These are phyloP conservation scores for Pristionchus japonicus DNA, from an alignment of 2,888 invertebrate species.

Conservation along the genomic window DNA sequence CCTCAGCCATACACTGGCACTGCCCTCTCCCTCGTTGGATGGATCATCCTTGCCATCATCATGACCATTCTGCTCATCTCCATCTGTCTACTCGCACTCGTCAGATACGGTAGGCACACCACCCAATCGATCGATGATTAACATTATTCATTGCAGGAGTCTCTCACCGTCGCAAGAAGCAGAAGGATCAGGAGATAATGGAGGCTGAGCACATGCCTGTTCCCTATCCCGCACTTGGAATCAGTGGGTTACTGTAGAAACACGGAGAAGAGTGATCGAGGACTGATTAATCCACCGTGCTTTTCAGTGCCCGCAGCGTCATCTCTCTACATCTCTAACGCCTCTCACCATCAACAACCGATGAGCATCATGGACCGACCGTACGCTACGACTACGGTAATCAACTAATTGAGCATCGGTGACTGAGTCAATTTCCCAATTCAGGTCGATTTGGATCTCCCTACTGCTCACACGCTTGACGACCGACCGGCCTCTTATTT, in stretches of 20 bases:
- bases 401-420: background rate
- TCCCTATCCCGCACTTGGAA: constrained; percentile 49
- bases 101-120: constrained; percentile 66
- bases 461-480: constrained; percentile 70
- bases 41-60: constrained; percentile 75
- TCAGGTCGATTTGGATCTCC: constrained; percentile 69
- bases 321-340: constrained; percentile 29
- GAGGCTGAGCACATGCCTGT: constrained; percentile 68
- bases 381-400: constrained; percentile 57
- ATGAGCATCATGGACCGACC: constrained; percentile 55
- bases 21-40: constrained; percentile 71
- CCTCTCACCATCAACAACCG: constrained; percentile 1
- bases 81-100: constrained; percentile 73
- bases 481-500: constrained; percentile 70
- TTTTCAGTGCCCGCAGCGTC: constrained; percentile 46
- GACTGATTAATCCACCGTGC: background rate
- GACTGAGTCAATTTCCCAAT: constrained; percentile 47
- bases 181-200: constrained; percentile 71
- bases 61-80: constrained; percentile 73
- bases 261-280: background rate
- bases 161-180: constrained; percentile 73
- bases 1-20: constrained; percentile 61
- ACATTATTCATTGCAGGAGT: constrained; percentile 51
- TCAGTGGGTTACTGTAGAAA: constrained; percentile 34
- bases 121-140: background rate